Conservation (phyloP, 2,797 vertebrate species). For the Limnodromus scolopaceus region DNA sequence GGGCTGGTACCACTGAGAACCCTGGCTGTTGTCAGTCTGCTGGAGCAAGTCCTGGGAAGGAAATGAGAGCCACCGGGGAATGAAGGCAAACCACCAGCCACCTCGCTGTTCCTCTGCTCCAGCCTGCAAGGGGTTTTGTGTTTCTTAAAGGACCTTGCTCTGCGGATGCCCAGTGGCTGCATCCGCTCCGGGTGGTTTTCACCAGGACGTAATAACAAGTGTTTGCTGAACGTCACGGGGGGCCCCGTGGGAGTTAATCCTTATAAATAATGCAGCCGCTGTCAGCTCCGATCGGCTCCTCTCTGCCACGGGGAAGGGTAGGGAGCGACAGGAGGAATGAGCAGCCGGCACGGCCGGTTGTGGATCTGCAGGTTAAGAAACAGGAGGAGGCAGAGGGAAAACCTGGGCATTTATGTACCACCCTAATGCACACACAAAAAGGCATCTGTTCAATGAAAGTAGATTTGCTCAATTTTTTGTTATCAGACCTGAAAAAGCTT, state of each 20-base stretch:
- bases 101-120: rapidly evolving
- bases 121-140: background rate
- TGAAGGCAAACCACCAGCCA: background rate
- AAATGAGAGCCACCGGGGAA: background rate
- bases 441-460: background rate
- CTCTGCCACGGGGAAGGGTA: background rate
- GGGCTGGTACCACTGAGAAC: rapidly evolving
- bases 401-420: no score
- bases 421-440: background rate
- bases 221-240: background rate
- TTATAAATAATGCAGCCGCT: slow-evolving; percentile 42
- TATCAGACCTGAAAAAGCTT: background rate
- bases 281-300: slow-evolving; percentile 44
- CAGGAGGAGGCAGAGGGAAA: background rate
- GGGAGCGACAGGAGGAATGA: background rate
- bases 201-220: background rate
- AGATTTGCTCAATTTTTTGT: background rate
- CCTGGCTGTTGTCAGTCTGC: background rate
- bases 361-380: background rate
- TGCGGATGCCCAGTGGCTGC: background rate
- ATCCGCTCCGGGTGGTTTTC: background rate
- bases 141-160: background rate
- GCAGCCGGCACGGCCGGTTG: background rate
- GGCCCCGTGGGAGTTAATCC: background rate
- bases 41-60: background rate